Percentiles rank a stretch among this genome's conserved stretches.
These are phyloP conservation scores for Actinopyga echinites DNA, from an alignment of 53 echinoderm and acorn worm species.

Conservation along the genomic window DNA sequence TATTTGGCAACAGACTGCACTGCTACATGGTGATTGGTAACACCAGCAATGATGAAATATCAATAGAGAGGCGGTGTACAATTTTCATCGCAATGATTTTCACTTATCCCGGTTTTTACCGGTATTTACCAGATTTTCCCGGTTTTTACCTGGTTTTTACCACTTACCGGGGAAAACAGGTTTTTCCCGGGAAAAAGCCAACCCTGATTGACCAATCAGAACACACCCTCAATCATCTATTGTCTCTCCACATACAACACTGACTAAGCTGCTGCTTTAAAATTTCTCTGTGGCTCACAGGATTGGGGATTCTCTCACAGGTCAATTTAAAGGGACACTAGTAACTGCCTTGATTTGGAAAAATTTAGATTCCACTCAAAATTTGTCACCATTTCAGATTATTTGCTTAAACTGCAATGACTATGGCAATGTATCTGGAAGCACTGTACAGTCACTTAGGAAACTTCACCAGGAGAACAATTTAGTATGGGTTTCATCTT, in stretches of 20 bases:
- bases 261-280: not conserved
- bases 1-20: too few relatives aligned
- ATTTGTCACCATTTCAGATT: not conserved
- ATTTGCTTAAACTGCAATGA: too few relatives aligned
- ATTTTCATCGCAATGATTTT: not conserved
- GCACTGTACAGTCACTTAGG: too few relatives aligned
- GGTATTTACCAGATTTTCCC: too few relatives aligned
- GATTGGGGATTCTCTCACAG: too few relatives aligned
- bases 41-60: too few relatives aligned
- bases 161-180: too few relatives aligned
- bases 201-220: not conserved
- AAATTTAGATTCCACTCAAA: not conserved
- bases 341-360: not conserved
- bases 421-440: not conserved
- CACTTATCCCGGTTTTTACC: conserved; percentile 7
- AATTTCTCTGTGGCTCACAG: not conserved
- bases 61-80: not conserved
- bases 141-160: conserved; percentile 20
- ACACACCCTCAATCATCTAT: not conserved
- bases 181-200: too few relatives aligned
- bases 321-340: too few relatives aligned
- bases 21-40: too few relatives aligned
- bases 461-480: too few relatives aligned
- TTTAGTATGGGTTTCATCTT: too few relatives aligned
- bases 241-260: not conserved